These are phyloP conservation scores for Sebastes taczanowskii DNA, from an alignment of 2,797 vertebrate species.

Conservation along the genomic window DNA sequence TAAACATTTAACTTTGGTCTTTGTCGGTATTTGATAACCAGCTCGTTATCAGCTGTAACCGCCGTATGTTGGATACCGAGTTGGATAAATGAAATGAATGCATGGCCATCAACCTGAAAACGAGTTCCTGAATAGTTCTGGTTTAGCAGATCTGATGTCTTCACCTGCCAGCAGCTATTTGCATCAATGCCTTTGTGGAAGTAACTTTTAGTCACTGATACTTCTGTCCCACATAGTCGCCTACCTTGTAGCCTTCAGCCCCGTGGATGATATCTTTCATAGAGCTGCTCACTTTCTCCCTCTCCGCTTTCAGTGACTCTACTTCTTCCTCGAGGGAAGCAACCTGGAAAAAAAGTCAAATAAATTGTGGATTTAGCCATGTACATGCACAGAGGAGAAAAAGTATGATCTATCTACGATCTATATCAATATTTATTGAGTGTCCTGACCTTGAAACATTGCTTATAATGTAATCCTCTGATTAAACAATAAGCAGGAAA, in stretches of 20 bases:
- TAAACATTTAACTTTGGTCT: too few species aligned
- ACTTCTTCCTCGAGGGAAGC: slow-evolving; percentile 85
- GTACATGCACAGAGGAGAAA: not conserved
- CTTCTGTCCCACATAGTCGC: not conserved
- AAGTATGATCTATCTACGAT: not conserved
- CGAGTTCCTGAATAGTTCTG: not conserved
- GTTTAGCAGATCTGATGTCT: not conserved
- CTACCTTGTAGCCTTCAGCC: slow-evolving; percentile 95
- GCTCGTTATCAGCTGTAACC: not conserved
- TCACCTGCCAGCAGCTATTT: not conserved
- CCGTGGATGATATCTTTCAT: slow-evolving; percentile 93
- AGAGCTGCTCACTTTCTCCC: slow-evolving; percentile 86
- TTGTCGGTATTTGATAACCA: too few species aligned
- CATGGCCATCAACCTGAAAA: not conserved
- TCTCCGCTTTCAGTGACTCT: slow-evolving; percentile 83
- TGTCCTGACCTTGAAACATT: not conserved
- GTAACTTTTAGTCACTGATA: too few species aligned
- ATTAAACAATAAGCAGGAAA: not conserved
- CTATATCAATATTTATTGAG: not conserved
- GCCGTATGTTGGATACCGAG: too few species aligned
- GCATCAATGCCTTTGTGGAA: not conserved
- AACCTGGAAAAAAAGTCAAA: slow-evolving; percentile 68
- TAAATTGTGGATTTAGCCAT: not conserved
- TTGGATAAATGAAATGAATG: not conserved
- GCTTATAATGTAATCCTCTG: not conserved